Conservation (phyloP, 2,797 vertebrate species). For the Bufotes viridis region DNA sequence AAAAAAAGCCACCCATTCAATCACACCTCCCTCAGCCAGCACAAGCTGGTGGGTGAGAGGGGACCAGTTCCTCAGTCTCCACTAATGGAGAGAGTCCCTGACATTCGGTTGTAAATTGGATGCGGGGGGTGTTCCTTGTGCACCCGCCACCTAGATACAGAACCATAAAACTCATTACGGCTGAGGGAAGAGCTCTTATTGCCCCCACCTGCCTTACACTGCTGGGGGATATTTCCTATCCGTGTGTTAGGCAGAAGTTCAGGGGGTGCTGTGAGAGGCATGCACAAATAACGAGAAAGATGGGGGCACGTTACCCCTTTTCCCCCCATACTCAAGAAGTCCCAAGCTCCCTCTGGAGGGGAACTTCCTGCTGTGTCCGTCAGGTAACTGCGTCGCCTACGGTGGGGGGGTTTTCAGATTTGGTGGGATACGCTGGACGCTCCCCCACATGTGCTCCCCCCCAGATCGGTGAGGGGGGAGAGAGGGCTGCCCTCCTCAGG, state of each 20-base stretch:
- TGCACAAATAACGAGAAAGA: slow-evolving; percentile 62
- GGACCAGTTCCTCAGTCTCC: slow-evolving; percentile 56
- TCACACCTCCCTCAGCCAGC: slow-evolving; percentile 71
- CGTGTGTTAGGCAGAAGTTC: slow-evolving; percentile 58
- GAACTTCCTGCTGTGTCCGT: slow-evolving; percentile 62
- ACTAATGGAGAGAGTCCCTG: slow-evolving; percentile 73
- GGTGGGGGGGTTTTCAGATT: slow-evolving; percentile 61
- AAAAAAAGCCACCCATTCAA: slow-evolving; percentile 40
- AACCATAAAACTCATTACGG: slow-evolving; percentile 53
- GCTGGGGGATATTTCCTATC: slow-evolving; percentile 55
- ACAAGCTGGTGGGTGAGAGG: slow-evolving; percentile 62
- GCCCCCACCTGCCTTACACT: slow-evolving; percentile 56
- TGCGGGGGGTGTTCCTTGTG: slow-evolving; percentile 29
- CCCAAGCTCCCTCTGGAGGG: slow-evolving; percentile 58
- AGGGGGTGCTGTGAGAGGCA: slow-evolving; percentile 61
- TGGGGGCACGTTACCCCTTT: slow-evolving; percentile 47
- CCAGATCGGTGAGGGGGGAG: slow-evolving; percentile 70
- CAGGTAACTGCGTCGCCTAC: slow-evolving; percentile 64
- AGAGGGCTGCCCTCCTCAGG: slow-evolving; percentile 83
- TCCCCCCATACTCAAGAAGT: slow-evolving; percentile 57
- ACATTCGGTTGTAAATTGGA: slow-evolving; percentile 63
- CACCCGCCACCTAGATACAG: slow-evolving; percentile 49
- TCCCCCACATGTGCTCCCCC: slow-evolving; percentile 56
- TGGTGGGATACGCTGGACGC: slow-evolving; percentile 60
- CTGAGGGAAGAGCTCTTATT: slow-evolving; percentile 51